phyloP scores from a whole-genome alignment of 1,140 invertebrate species.

The Drosophila punjabiensis region DNA sequence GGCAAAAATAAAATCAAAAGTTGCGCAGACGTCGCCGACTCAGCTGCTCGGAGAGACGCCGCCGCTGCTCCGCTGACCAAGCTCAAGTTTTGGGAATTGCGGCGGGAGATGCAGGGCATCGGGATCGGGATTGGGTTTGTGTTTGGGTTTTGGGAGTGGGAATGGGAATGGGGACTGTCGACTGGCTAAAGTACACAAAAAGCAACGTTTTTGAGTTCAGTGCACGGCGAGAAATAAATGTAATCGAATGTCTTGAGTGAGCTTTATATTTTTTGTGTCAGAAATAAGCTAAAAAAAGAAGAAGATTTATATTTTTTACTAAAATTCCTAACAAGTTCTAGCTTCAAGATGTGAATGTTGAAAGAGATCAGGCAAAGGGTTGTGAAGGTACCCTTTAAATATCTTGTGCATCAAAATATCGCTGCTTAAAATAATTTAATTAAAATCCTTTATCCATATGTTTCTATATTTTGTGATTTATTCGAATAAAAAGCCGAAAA shows the following conservation, averaged over 20 bases:
- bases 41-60: slow-evolving; percentile 41
- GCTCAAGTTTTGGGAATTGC: slow-evolving; percentile 48
- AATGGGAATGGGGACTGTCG: neutral
- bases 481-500: too few relatives aligned
- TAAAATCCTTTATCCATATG: too few relatives aligned
- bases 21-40: slow-evolving; percentile 66
- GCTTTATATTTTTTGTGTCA: neutral
- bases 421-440: too few relatives aligned
- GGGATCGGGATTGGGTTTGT: slow-evolving; percentile 4
- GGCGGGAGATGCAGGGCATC: slow-evolving; percentile 3
- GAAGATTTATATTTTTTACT: neutral
- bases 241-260: neutral
- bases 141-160: neutral
- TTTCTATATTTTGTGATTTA: too few relatives aligned
- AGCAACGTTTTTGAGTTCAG: slow-evolving; percentile 20
- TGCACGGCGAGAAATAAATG: neutral
- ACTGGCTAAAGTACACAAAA: slow-evolving; percentile 31
- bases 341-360: neutral
- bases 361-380: too few relatives aligned
- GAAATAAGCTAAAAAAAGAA: neutral
- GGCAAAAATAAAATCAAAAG: slow-evolving; percentile 84
- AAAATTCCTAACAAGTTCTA: neutral
- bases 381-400: too few relatives aligned
- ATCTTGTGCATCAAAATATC: too few relatives aligned
- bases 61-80: slow-evolving; percentile 56